Conservation (phyloP, 2,113 vertebrate genomes). For the Calidris pygmaea region DNA sequence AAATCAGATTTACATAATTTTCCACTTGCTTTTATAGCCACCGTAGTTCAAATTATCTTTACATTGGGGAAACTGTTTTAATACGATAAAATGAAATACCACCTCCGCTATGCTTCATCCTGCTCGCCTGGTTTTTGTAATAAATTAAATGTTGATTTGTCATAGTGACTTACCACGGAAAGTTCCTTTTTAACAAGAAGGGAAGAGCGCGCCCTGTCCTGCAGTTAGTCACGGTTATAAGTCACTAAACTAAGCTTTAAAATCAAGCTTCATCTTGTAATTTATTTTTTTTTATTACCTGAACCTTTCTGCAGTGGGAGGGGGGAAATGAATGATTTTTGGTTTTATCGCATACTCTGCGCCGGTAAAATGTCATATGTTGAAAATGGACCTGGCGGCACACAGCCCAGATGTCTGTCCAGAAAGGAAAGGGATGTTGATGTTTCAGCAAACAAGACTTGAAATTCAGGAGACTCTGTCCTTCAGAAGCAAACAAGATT, state of each 20-base stretch:
- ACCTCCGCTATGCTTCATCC: constrained; percentile 8
- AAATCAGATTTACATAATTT: constrained; percentile 71
- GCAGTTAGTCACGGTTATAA: neutral
- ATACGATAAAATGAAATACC: constrained; percentile 24
- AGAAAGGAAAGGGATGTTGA: fast-evolving
- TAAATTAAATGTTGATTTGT: constrained; percentile 50
- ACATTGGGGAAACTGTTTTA: constrained; percentile 41
- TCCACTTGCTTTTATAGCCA: constrained; percentile 13
- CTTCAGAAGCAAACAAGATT: neutral
- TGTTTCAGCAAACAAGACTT: neutral
- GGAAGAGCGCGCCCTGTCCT: neutral
- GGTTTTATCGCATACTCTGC: neutral
- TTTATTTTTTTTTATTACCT: neutral
- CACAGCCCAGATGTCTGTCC: neutral
- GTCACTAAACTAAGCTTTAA: neutral
- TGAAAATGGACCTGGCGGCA: neutral
- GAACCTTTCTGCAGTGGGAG: neutral
- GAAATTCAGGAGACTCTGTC: neutral
- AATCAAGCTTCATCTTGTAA: neutral
- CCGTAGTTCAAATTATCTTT: constrained; percentile 1
- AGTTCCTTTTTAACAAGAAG: neutral
- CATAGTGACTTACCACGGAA: constrained; percentile 8
- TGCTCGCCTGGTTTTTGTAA: neutral
- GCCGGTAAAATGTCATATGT: fast-evolving
- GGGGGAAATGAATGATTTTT: neutral